A percentile compares a stretch with the other conserved stretches of the same genome.
Evolutionary conservation across 2,888 invertebrate genomes (phyloP).

Genomic region (Crioceris asparagi): DNA sequence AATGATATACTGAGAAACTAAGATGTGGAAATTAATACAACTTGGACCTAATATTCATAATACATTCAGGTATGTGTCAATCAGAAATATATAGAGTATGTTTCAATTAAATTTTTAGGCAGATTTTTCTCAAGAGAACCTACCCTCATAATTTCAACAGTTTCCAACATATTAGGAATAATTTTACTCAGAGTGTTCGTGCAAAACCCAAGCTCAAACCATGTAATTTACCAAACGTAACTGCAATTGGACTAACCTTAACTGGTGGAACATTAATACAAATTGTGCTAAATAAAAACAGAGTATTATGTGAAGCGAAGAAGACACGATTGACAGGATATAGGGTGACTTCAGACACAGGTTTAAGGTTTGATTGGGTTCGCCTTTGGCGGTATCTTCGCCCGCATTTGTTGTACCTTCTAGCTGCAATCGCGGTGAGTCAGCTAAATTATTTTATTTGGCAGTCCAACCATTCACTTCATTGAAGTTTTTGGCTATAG

Average conservation of each 20-base stretch:
- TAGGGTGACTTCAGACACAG: conserved; percentile 36
- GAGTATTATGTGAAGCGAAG: conserved; percentile 27
- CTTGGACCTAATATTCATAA: conserved; percentile 6
- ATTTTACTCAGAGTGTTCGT: not conserved
- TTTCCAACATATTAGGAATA: not conserved
- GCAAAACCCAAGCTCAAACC: not conserved
- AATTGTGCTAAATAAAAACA: conserved; percentile 19
- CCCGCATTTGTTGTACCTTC: conserved; percentile 66
- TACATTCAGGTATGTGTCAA: conserved; percentile 5
- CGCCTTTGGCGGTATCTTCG: conserved; percentile 60
- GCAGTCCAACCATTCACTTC: too few species aligned
- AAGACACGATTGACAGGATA: conserved; percentile 33
- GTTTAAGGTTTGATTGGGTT: conserved; percentile 65
- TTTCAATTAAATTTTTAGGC: too few species aligned
- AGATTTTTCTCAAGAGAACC: not conserved
- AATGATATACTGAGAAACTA: too few species aligned
- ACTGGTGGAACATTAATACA: conserved; percentile 19
- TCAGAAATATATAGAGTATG: not conserved
- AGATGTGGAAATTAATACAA: conserved; percentile 11
- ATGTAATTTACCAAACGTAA: conserved; percentile 10
- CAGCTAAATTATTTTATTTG: too few species aligned
- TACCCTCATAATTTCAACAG: not conserved
- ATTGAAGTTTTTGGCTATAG: too few species aligned
- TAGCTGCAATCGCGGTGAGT: conserved; percentile 71
- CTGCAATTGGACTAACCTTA: conserved; percentile 18